These are phyloP conservation scores for Itoplectis maculator DNA, from an alignment of 2,888 invertebrate species.

Conservation along the genomic window DNA sequence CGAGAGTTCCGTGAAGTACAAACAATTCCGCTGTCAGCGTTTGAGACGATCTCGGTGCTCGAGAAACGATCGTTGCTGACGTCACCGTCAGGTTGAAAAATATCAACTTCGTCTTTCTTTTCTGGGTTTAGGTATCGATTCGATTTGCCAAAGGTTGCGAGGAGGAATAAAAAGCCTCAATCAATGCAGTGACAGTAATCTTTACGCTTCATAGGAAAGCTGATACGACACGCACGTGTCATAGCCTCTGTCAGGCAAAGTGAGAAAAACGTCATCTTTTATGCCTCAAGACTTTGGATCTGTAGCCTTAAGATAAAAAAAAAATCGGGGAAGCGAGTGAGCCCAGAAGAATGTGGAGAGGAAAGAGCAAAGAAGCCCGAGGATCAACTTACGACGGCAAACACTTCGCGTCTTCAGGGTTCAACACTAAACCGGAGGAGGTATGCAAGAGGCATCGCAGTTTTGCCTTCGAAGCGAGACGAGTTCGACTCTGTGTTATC, in stretches of 20 bases:
- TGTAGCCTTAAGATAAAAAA: conserved; percentile 19
- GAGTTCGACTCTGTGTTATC: conserved; percentile 65
- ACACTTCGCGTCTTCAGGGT: conserved; percentile 60
- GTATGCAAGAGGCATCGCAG: conserved; percentile 55
- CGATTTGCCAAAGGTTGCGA: not conserved
- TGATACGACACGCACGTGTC: conserved; percentile 57
- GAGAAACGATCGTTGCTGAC: too few relatives aligned
- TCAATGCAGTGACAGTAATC: not conserved
- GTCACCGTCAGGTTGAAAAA: too few relatives aligned
- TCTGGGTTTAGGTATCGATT: too few relatives aligned
- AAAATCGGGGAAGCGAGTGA: conserved; percentile 1
- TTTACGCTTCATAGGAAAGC: conserved; percentile 5
- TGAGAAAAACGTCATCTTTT: not conserved
- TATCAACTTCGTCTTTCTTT: too few relatives aligned
- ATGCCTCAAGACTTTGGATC: conserved; percentile 2
- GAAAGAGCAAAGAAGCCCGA: conserved; percentile 50
- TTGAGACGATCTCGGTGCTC: too few relatives aligned
- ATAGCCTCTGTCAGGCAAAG: conserved; percentile 12
- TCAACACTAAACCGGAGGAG: conserved; percentile 64
- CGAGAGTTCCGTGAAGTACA: too few relatives aligned
- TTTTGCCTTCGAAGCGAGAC: not conserved
- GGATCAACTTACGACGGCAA: conserved; percentile 59
- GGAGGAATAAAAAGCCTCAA: not conserved
- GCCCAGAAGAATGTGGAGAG: conserved; percentile 12
- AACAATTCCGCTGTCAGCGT: too few relatives aligned